Evolutionary conservation across 2,797 vertebrate genomes (phyloP).

Genomic region (Falco peregrinus): DNA sequence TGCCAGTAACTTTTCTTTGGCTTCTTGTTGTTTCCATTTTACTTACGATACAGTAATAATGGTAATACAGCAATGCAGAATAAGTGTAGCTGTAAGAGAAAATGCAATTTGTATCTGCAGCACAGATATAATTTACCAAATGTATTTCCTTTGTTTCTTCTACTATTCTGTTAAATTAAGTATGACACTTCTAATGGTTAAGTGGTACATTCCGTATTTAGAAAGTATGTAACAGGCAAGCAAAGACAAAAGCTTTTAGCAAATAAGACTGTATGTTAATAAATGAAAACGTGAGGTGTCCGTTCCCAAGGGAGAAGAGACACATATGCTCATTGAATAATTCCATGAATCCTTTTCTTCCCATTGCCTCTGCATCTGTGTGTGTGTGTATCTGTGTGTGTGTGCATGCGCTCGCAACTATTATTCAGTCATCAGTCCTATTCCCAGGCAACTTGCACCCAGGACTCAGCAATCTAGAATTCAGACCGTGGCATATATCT

Average conservation of each 20-base stretch:
- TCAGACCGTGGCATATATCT: background rate
- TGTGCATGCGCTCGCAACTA: background rate
- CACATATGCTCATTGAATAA: background rate
- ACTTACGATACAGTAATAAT: background rate
- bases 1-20: background rate
- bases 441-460: background rate
- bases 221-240: background rate
- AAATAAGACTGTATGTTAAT: background rate
- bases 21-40: conserved; percentile 11
- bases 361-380: background rate
- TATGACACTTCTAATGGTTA: background rate
- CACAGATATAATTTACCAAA: background rate
- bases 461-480: background rate
- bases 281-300: background rate
- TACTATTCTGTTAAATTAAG: background rate
- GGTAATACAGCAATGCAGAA: background rate
- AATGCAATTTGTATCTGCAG: background rate
- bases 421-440: background rate
- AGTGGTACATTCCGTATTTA: background rate
- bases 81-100: background rate
- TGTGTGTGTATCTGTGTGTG: background rate
- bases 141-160: background rate
- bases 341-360: background rate
- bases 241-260: background rate
- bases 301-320: background rate